Evolutionary conservation across 2,113 vertebrate genomes (phyloP).

Genomic region (Bos javanicus): DNA sequence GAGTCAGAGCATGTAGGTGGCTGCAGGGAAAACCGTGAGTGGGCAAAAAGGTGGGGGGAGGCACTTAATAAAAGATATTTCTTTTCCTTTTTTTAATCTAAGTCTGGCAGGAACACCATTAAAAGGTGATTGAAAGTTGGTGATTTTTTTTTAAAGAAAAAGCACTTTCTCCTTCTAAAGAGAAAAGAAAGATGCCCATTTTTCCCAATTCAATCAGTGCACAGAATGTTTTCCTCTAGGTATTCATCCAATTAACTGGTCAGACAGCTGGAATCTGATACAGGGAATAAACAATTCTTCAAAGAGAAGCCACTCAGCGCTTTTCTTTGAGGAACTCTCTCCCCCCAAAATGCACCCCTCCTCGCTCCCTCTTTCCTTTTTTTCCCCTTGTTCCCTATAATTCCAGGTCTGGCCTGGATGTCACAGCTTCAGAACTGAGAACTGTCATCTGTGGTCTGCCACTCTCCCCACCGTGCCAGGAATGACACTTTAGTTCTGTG

Average conservation of each 20-base stretch:
- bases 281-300: slow-evolving; percentile 57
- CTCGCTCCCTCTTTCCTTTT: neutral
- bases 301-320: slow-evolving; percentile 40
- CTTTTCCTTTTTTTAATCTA: slow-evolving; percentile 69
- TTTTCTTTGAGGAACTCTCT: slow-evolving; percentile 62
- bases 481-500: slow-evolving; percentile 73
- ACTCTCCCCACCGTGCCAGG: slow-evolving; percentile 54
- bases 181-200: slow-evolving; percentile 58
- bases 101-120: slow-evolving; percentile 58
- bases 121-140: slow-evolving; percentile 72
- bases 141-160: slow-evolving; percentile 59
- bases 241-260: slow-evolving; percentile 69
- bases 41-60: neutral
- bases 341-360: neutral
- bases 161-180: slow-evolving; percentile 53
- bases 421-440: slow-evolving; percentile 65
- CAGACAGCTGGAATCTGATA: slow-evolving; percentile 62
- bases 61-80: slow-evolving; percentile 72
- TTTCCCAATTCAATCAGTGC: neutral
- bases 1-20: slow-evolving; percentile 37
- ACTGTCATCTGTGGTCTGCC: slow-evolving; percentile 74
- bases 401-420: slow-evolving; percentile 69
- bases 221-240: slow-evolving; percentile 49
- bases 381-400: slow-evolving; percentile 55
- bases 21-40: slow-evolving; percentile 59